Evolutionary conservation across 1,140 invertebrate genomes (phyloP).

Genomic region (Chionoecetes opilio): DNA sequence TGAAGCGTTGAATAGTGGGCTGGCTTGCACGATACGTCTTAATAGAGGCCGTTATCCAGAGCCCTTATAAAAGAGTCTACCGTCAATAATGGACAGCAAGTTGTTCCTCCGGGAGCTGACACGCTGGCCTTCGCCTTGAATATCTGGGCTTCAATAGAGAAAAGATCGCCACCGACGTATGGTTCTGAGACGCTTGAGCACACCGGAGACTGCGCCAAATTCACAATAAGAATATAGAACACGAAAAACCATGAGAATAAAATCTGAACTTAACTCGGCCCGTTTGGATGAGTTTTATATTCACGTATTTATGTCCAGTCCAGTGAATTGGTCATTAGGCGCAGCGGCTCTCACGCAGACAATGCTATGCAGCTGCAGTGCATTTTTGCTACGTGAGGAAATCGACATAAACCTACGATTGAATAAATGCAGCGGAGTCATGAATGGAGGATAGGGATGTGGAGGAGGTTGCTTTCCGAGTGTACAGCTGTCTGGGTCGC

Average conservation of each 20-base stretch:
- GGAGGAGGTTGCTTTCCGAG: neutral
- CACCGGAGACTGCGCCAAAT: neutral
- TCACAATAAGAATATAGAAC: constrained; percentile 19
- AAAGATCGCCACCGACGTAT: constrained; percentile 5
- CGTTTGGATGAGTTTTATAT: neutral
- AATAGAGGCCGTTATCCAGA: constrained; percentile 67
- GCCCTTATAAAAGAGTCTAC: constrained; percentile 44
- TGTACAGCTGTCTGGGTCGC: neutral
- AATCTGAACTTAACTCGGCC: constrained; percentile 7
- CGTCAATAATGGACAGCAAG: constrained; percentile 40
- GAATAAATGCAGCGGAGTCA: neutral
- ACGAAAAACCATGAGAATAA: constrained; percentile 29
- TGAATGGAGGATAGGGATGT: neutral
- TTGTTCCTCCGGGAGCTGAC: constrained; percentile 52
- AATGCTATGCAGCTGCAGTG: neutral
- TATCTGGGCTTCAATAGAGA: neutral
- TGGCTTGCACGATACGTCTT: constrained; percentile 73
- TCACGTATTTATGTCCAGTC: constrained; percentile 6
- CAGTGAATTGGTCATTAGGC: constrained; percentile 29
- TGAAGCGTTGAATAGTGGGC: constrained; percentile 68
- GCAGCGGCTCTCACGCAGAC: constrained; percentile 13
- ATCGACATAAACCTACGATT: neutral
- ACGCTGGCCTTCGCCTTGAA: constrained; percentile 14
- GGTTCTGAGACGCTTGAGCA: constrained; percentile 2
- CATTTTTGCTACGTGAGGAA: neutral